Conservation (phyloP, 1,140 invertebrate species). For the Drosophila sturtevanti region DNA sequence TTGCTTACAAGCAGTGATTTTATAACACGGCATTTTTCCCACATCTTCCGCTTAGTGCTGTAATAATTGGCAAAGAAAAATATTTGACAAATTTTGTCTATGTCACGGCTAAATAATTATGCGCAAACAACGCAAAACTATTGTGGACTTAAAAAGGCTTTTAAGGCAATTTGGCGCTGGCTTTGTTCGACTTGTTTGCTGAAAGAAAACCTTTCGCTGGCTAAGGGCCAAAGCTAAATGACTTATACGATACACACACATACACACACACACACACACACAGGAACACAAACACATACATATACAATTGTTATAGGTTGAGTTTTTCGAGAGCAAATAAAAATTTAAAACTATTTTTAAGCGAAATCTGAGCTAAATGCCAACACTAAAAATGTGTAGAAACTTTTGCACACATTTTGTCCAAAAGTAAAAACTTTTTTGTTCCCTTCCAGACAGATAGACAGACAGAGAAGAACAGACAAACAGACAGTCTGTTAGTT, state of each 20-base stretch:
- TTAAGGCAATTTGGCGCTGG: slow-evolving; percentile 75
- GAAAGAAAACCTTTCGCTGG: slow-evolving; percentile 60
- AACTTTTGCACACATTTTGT: slow-evolving; percentile 63
- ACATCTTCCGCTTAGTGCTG: background rate
- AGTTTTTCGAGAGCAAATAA: slow-evolving; percentile 58
- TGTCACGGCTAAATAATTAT: slow-evolving; percentile 75
- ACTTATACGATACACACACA: slow-evolving; percentile 44
- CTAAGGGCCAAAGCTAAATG: slow-evolving; percentile 58
- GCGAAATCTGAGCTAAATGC: slow-evolving; percentile 49
- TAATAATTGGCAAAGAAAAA: slow-evolving; percentile 3
- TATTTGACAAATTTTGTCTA: slow-evolving; percentile 29
- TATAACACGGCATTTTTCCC: background rate
- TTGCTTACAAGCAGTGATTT: background rate
- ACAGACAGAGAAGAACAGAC: slow-evolving; percentile 4
- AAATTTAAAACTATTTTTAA: slow-evolving; percentile 70
- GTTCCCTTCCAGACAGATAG: slow-evolving; percentile 6
- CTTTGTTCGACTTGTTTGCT: slow-evolving; percentile 75
- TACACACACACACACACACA: background rate
- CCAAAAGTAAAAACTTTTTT: slow-evolving; percentile 47
- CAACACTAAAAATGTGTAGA: slow-evolving; percentile 48
- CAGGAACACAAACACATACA: background rate
- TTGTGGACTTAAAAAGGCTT: slow-evolving; percentile 71
- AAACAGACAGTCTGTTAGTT: slow-evolving; percentile 28
- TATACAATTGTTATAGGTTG: slow-evolving; percentile 57
- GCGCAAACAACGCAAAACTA: slow-evolving; percentile 74